Evolutionary conservation across 2,888 invertebrate species (phyloP).

Genomic region (Melieria crassipennis): DNA sequence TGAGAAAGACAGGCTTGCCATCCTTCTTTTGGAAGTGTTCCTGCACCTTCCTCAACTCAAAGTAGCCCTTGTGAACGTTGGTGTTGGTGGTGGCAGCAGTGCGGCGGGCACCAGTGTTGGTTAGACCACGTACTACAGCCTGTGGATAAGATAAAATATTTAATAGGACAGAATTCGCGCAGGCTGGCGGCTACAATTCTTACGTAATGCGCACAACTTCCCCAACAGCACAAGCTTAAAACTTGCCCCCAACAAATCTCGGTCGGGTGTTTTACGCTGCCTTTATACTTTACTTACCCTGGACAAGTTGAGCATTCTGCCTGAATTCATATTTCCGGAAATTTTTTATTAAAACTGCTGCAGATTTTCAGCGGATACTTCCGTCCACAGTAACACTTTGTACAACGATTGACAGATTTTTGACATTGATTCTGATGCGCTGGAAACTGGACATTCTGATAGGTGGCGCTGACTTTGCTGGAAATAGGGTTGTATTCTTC

Average conservation of each 20-base stretch:
- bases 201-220: constrained; percentile 39
- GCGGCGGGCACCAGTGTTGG: constrained; percentile 51
- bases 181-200: constrained; percentile 9
- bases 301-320: constrained; percentile 60
- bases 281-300: constrained; percentile 53
- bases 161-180: not conserved
- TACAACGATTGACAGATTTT: constrained; percentile 20
- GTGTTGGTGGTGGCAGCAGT: constrained; percentile 48
- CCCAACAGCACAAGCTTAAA: not conserved
- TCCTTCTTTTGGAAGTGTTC: constrained; percentile 63
- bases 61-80: constrained; percentile 58
- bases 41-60: constrained; percentile 53
- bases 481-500: not conserved
- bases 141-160: not conserved
- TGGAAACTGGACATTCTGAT: constrained; percentile 9
- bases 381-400: not conserved
- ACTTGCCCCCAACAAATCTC: not conserved
- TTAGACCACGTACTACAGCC: constrained; percentile 55
- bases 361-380: not conserved
- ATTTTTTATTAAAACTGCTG: not conserved
- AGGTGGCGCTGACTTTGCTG: not conserved
- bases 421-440: constrained; percentile 6
- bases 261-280: not conserved
- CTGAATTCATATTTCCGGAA: constrained; percentile 8
- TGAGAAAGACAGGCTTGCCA: constrained; percentile 68